Evolutionary conservation across 1,140 invertebrate species (phyloP).

Genomic region (Brachystomella parvula): DNA sequence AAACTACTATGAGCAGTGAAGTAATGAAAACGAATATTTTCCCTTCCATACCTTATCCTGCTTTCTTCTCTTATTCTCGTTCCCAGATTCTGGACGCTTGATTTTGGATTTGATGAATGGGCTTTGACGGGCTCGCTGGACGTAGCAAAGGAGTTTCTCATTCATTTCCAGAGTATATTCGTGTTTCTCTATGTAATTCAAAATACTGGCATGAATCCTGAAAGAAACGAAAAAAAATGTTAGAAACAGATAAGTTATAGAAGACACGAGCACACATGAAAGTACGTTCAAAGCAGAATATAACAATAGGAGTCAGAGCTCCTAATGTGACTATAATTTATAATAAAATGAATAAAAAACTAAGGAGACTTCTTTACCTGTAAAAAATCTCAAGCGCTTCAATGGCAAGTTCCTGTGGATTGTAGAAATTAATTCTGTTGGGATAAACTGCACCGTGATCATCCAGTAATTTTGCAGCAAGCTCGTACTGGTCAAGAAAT

Average conservation of each 20-base stretch:
- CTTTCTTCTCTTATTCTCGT: conserved; percentile 22
- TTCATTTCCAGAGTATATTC: conserved; percentile 44
- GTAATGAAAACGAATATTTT: not conserved
- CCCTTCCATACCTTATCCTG: conserved; percentile 24
- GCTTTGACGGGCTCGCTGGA: conserved; percentile 42
- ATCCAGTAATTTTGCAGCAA: conserved; percentile 63
- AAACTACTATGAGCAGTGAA: not conserved
- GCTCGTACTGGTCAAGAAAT: conserved; percentile 67
- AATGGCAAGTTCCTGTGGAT: conserved; percentile 71
- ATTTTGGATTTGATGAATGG: conserved; percentile 42
- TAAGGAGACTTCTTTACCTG: conserved; percentile 23
- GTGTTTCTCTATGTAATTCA: conserved; percentile 73
- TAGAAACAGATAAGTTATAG: conserved; percentile 2
- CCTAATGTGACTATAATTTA: not conserved
- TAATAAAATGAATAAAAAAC: conserved; percentile 5
- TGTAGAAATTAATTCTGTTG: conserved; percentile 72
- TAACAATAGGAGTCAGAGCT: not conserved
- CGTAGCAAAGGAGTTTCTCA: conserved; percentile 40
- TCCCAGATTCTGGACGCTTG: not conserved
- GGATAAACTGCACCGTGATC: conserved; percentile 78
- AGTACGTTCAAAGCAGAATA: conserved; percentile 13
- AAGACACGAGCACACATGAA: not conserved
- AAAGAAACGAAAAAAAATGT: conserved; percentile 17
- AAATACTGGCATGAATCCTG: conserved; percentile 69
- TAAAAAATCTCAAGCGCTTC: conserved; percentile 74